Base-by-base conservation (phyloP, 2,888 invertebrate species). In the Gonocerus acuteangulatus region DNA sequence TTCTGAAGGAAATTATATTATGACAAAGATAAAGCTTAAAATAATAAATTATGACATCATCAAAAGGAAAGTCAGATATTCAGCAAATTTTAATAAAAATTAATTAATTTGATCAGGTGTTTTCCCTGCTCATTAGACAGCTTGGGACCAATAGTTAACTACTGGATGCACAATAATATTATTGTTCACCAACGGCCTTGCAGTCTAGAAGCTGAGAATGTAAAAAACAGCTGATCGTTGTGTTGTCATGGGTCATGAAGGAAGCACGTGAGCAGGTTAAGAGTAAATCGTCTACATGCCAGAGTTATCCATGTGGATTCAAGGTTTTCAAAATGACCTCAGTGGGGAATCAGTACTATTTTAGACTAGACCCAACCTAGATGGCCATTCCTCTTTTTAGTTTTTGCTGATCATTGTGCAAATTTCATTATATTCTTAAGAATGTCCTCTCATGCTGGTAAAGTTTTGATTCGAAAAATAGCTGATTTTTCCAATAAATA, bases 401-500 rank as follows among this genome's bases (percentile, higher is more conserved):
- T 48, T 34, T n/a, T 21, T 9, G 13, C 6, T 11, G 44, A 11
- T n/a, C 7, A 6, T 15, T 7, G n/a, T 44, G 6, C 9, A 15
- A 13, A 13, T 15, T 16, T 44, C 9, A 3, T 2, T 16, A 42
- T 3, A 47, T 22, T 13, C 2, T 16, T 18, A 11, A 47, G 3
- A 23, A 57, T 57, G 57, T 47, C 57, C 16, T 15, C 16, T 47
- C 45, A 57, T 15, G 39, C 57, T 23, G 45, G 57, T 19, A 45
- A 47, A 54, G 22, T 34, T 34, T 27, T 57, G 16, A 19, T 1
- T 15, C 39, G 67, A 72, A 63, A 66, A 71, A 36, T 65, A 36
- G 62, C 62, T 13, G 56, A 56, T 22, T 73, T 80, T 47, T 72
- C 76, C 45, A 73, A 73, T 61, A 77, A 77, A 67, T 76, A 81